phyloP scores from a whole-genome alignment of 2,888 invertebrate species.

The Trisateles emortualis region DNA sequence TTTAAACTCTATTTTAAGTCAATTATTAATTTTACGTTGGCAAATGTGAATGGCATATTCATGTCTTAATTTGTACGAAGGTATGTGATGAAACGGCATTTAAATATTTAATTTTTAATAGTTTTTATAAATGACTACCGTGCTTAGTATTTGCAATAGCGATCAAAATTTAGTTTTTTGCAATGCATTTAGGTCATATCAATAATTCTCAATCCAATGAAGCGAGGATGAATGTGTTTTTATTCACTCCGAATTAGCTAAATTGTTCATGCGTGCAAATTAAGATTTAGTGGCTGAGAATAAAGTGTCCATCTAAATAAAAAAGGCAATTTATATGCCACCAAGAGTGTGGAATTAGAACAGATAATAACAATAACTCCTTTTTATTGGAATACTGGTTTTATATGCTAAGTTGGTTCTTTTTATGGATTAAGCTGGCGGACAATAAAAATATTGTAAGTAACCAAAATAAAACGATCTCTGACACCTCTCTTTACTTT shows the following conservation, averaged over 20 bases:
- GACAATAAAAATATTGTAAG: slow-evolving; percentile 62
- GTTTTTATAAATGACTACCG: slow-evolving; percentile 9
- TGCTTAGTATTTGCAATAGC: slow-evolving; percentile 15
- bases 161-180: slow-evolving; percentile 8
- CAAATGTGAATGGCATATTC: slow-evolving; percentile 16
- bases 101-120: slow-evolving; percentile 13
- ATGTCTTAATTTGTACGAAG: slow-evolving; percentile 12
- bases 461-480: slow-evolving; percentile 49
- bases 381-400: slow-evolving; percentile 46
- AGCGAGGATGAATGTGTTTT: slow-evolving; percentile 28
- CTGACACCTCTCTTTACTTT: slow-evolving; percentile 26
- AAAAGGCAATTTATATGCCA: slow-evolving; percentile 42
- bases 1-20: slow-evolving; percentile 9
- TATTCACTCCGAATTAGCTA: slow-evolving; percentile 23
- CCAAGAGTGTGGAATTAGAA: slow-evolving; percentile 35
- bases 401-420: slow-evolving; percentile 66
- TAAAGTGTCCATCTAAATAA: slow-evolving; percentile 43
- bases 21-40: slow-evolving; percentile 6
- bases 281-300: slow-evolving; percentile 38
- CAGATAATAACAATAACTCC: slow-evolving; percentile 39
- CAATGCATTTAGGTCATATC: slow-evolving; percentile 24
- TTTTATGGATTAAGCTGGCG: slow-evolving; percentile 67
- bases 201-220: slow-evolving; percentile 27
- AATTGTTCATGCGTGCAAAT: slow-evolving; percentile 43
- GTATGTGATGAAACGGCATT: slow-evolving; percentile 8